A percentile compares a stretch with the other conserved stretches of the same genome.
phyloP scores from a whole-genome alignment of 2,113 vertebrate genomes.

The Limnothrissa miodon region DNA sequence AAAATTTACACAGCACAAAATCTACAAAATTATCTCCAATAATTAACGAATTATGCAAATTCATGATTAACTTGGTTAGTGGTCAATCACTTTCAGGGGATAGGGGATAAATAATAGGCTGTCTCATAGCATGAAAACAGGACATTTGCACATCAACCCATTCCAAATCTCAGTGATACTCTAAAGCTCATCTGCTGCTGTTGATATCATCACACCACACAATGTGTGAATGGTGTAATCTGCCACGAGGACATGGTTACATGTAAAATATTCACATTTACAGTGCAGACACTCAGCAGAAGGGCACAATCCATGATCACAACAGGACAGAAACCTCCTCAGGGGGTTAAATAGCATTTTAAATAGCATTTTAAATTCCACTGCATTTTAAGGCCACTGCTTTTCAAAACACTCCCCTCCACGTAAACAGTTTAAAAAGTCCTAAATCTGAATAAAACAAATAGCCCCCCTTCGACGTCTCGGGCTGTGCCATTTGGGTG shows the following conservation, averaged over 20 bases:
- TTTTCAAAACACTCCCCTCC: background rate
- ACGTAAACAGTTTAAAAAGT: background rate
- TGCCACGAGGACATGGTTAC: background rate
- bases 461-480: background rate
- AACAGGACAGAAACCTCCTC: background rate
- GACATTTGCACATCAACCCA: background rate
- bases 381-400: background rate
- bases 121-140: too few relatives aligned
- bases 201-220: background rate
- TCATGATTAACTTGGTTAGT: background rate
- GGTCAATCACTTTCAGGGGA: background rate
- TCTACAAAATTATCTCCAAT: background rate
- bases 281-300: background rate
- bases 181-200: background rate
- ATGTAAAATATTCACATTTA: background rate
- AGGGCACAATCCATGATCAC: background rate
- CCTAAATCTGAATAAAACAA: slow-evolving; percentile 8
- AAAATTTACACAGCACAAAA: background rate
- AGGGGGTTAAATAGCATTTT: too few relatives aligned
- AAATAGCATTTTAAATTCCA: too few relatives aligned
- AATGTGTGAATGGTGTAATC: background rate
- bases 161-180: background rate
- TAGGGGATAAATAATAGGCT: too few relatives aligned
- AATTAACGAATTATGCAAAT: background rate
- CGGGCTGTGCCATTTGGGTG: background rate